Conservation (phyloP, 2,113 vertebrate species). For the Chascanopsetta lugubris region DNA sequence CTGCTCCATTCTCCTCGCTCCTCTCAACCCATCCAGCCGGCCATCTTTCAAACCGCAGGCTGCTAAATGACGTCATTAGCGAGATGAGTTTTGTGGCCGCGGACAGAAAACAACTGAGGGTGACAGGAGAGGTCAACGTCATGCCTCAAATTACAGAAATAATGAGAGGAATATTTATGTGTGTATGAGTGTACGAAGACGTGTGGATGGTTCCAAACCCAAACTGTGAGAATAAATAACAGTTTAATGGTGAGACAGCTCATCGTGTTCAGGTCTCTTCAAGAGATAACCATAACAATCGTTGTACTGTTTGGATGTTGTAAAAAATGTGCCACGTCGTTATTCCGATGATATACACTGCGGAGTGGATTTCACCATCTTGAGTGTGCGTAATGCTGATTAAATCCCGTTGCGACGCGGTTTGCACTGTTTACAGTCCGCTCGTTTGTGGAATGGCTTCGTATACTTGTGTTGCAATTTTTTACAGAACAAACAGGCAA, state of each 20-base stretch:
- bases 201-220: not conserved
- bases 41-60: not conserved
- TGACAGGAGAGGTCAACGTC: not conserved
- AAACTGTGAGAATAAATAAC: not conserved
- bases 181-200: not conserved
- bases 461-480: no score
- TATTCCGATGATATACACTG: not conserved
- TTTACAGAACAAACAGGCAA: not conserved
- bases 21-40: not conserved
- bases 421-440: not conserved
- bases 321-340: not conserved
- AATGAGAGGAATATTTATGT: not conserved
- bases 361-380: not conserved
- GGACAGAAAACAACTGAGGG: not conserved
- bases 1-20: not conserved
- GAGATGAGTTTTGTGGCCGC: not conserved
- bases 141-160: not conserved
- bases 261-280: not conserved
- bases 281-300: not conserved
- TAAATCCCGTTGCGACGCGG: not conserved
- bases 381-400: not conserved
- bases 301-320: not conserved
- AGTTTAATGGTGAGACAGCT: not conserved
- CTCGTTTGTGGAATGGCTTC: not conserved
- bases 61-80: not conserved